Base-by-base conservation (phyloP, 2,113 vertebrate species). In the Falco punctatus region DNA sequence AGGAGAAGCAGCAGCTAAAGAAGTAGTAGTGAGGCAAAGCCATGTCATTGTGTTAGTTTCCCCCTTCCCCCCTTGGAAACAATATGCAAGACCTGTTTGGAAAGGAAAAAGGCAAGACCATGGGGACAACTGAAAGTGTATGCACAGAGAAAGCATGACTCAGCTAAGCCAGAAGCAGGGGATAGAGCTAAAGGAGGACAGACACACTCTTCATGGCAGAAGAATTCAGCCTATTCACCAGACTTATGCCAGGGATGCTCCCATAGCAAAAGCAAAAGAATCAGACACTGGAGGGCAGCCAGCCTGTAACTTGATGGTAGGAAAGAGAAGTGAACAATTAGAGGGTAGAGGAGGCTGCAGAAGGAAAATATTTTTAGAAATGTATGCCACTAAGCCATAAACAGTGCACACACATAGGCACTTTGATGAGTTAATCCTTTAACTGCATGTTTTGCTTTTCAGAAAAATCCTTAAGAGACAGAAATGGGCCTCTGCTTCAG, bases 321-420 rank as follows among this genome's bases (percentile, higher is more conserved):
- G 77, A 84, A 72, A 72, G 58, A 90, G 20, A 91, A 92, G 32
- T 67, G 73, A 92, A 51, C 73, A 91, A 97, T 92, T 92, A 96
- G 46, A 95, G 52, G 70, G 55, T 15, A 91, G n/a, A 81, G 28
- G 30, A 88, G n/a, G 22, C 52, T 91, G 81, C 26, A 95, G 57
- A 81, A 91, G 16, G 28, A 30, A 95, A 94, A 40, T 91, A 74
- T 89, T 81, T 97, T 94, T 94, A 94, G 89, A 92, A 73, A 59
- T 15, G 0, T 48, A 13, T 71, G 72, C 78, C 9, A 33, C 70
- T 77, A 71, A 92, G 55, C 55, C 42, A 83, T 35, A 78, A 88
- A 78, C 1, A 75, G n/a, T 5, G 22, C n/a, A 55, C 24, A 42
- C 38, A 15, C 19, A 52, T 6, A 38, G 3, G 3, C 18, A 26